These are phyloP conservation scores for Tanypteryx hageni DNA, from an alignment of 2,888 invertebrate genomes.

Conservation along the genomic window DNA sequence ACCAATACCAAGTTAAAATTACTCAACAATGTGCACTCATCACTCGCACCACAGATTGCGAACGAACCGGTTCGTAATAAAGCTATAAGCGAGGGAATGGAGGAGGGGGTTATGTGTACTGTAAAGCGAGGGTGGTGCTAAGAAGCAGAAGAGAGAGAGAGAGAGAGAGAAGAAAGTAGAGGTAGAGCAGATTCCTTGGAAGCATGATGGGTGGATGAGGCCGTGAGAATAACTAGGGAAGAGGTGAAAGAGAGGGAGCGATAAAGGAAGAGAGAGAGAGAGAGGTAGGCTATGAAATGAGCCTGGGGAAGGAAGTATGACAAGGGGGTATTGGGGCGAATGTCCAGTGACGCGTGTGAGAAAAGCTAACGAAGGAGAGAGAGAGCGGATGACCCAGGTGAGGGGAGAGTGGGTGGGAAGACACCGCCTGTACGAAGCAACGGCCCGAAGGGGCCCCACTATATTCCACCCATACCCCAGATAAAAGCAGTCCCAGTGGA, in stretches of 20 bases:
- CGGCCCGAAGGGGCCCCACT: not conserved
- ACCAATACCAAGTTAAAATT: not conserved
- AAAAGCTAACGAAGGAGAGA: not conserved
- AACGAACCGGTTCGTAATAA: not conserved
- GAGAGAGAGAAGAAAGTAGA: not conserved
- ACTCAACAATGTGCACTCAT: not conserved
- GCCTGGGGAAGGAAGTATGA: conserved; percentile 1
- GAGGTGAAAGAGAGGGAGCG: not conserved
- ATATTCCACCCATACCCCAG: not conserved
- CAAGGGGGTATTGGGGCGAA: conserved; percentile 23
- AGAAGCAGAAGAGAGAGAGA: not conserved
- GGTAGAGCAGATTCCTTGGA: not conserved
- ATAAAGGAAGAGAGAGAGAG: not conserved
- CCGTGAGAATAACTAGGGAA: not conserved
- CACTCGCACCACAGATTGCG: not conserved
- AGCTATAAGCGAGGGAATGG: not conserved
- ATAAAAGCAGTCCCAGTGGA: no score
- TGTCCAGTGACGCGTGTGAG: conserved; percentile 33
- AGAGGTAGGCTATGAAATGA: not conserved
- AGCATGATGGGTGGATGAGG: conserved; percentile 5
- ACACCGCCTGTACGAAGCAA: not conserved
- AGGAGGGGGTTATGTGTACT: not conserved
- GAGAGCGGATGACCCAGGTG: conserved; percentile 22
- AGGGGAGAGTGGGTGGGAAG: conserved; percentile 22
- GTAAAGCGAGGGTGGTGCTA: not conserved